A percentile compares a stretch with the other conserved stretches of the same genome.
Evolutionary conservation across 2,797 vertebrate species (phyloP).

Genomic region (Sitta carolinensis): DNA sequence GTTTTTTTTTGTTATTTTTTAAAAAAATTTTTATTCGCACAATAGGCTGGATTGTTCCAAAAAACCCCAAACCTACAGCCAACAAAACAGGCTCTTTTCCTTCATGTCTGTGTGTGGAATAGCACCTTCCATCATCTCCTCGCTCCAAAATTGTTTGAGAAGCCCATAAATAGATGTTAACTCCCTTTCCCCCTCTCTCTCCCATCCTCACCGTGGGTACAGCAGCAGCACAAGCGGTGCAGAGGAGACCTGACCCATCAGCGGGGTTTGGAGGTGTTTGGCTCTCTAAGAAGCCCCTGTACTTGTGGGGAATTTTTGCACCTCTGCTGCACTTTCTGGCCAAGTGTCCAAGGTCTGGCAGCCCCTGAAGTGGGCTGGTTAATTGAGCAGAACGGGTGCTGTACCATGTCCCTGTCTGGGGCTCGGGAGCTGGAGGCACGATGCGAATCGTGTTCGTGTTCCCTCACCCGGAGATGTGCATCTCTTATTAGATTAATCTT

Average conservation of each 20-base stretch:
- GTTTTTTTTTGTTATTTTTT: not conserved
- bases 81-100: not conserved
- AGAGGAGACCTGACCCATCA: not conserved
- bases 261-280: rapidly evolving
- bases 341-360: not conserved
- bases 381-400: slow-evolving; percentile 20
- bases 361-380: not conserved
- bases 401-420: not conserved
- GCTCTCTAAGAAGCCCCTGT: not conserved
- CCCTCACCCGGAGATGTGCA: slow-evolving; percentile 34
- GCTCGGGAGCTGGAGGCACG: not conserved
- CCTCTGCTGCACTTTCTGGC: not conserved
- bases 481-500: slow-evolving; percentile 63
- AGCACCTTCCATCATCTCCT: not conserved
- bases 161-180: not conserved
- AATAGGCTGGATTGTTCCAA: not conserved
- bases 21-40: not conserved
- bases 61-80: not conserved
- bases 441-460: slow-evolving; percentile 20
- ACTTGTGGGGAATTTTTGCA: not conserved
- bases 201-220: rapidly evolving
- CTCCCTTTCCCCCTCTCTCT: not conserved
- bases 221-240: rapidly evolving
- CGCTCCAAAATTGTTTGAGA: not conserved
- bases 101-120: not conserved